phyloP scores from a whole-genome alignment of 2,888 invertebrate genomes.

The Pyrgus malvae region DNA sequence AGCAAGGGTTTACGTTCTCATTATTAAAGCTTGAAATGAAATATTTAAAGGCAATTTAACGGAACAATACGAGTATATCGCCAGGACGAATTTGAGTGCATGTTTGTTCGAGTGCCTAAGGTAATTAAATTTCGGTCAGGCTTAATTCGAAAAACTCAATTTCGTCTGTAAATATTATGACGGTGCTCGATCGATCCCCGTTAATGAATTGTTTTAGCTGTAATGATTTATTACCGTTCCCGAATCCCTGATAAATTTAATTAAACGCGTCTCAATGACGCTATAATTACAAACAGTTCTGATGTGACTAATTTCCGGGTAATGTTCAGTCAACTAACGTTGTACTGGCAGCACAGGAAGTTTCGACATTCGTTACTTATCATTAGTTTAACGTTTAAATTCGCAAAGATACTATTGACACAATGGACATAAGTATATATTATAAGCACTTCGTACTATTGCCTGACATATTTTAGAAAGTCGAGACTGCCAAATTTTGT shows the following conservation, averaged over 20 bases:
- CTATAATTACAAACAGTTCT: neutral
- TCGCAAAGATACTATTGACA: too few relatives aligned
- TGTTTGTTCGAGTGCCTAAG: conserved; percentile 54
- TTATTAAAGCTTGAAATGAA: conserved; percentile 35
- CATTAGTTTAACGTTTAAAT: too few relatives aligned
- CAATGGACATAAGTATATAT: too few relatives aligned
- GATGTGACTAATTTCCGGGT: too few relatives aligned
- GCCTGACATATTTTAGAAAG: too few relatives aligned
- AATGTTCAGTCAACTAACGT: too few relatives aligned
- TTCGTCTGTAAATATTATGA: conserved; percentile 53
- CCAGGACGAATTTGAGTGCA: conserved; percentile 39
- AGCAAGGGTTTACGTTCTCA: neutral
- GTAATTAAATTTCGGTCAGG: conserved; percentile 57
- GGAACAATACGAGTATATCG: conserved; percentile 47
- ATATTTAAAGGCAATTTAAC: conserved; percentile 44
- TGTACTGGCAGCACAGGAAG: too few relatives aligned
- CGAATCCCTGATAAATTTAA: conserved; percentile 8
- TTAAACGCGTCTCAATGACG: neutral
- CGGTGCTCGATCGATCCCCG: conserved; percentile 17
- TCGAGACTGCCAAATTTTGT: too few relatives aligned
- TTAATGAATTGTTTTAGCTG: conserved; percentile 22
- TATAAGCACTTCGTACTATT: too few relatives aligned
- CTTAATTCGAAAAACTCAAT: conserved; percentile 63
- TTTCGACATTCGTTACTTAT: too few relatives aligned
- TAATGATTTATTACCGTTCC: conserved; percentile 23